A percentile compares a stretch with the other conserved stretches of the same genome.
phyloP scores from a whole-genome alignment of 2,888 invertebrate genomes.

The Cabera pusaria region DNA sequence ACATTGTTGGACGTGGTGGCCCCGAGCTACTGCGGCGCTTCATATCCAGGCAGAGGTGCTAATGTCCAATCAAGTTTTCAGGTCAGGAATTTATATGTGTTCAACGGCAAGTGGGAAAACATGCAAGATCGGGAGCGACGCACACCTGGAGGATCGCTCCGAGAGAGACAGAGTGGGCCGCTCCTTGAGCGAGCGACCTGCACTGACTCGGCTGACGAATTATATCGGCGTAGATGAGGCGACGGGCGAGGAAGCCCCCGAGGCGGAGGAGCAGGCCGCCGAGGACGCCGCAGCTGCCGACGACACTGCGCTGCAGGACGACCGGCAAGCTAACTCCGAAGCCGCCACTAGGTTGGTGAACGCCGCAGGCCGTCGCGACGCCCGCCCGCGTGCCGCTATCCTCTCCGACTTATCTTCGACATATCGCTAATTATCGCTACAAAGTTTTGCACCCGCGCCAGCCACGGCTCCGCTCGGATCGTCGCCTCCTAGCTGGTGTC shows the following conservation, averaged over 20 bases:
- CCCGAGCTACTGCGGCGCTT: constrained; percentile 49
- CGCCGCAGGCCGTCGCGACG: constrained; percentile 70
- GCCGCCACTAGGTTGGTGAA: constrained; percentile 80
- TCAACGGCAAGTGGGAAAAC: constrained; percentile 51
- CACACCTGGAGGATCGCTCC: constrained; percentile 32
- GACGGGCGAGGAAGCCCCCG: constrained; percentile 53
- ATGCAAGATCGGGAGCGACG: constrained; percentile 39
- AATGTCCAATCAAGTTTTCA: constrained; percentile 82
- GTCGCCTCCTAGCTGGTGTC: constrained; percentile 14
- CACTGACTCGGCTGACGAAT: constrained; percentile 62
- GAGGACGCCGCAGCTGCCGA: constrained; percentile 49
- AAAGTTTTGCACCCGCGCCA: constrained; percentile 76
- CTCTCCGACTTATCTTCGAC: constrained; percentile 58
- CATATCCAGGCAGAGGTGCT: constrained; percentile 69
- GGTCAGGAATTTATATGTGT: constrained; percentile 64
- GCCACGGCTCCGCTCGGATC: constrained; percentile 14
- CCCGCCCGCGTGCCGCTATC: constrained; percentile 63
- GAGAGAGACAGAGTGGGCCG: constrained; percentile 65
- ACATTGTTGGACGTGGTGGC: constrained; percentile 51
- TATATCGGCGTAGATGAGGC: constrained; percentile 75
- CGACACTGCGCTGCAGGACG: constrained; percentile 54
- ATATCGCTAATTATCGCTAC: constrained; percentile 66
- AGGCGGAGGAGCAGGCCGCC: constrained; percentile 52
- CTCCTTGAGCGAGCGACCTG: constrained; percentile 69
- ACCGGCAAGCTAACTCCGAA: constrained; percentile 68